Conservation (phyloP, 2,888 invertebrate species). For the Cosmia pyralina region DNA sequence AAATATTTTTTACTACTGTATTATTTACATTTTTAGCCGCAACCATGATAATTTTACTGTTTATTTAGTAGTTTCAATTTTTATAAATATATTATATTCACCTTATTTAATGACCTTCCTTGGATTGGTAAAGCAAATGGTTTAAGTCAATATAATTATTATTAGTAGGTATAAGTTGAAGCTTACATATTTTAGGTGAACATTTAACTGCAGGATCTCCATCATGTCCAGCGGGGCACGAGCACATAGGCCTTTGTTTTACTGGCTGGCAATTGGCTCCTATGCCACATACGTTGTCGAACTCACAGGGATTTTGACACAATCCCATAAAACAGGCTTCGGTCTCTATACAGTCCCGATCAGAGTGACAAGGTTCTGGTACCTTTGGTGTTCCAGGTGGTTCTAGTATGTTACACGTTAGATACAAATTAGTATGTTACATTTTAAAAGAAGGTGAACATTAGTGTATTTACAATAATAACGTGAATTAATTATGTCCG, state of each 20-base stretch:
- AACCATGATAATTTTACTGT: constrained; percentile 38
- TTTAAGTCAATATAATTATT: constrained; percentile 55
- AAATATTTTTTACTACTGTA: not conserved
- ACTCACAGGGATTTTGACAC: constrained; percentile 95
- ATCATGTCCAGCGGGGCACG: constrained; percentile 94
- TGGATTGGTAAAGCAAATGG: constrained; percentile 23
- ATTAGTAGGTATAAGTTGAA: constrained; percentile 72
- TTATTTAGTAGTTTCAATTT: constrained; percentile 15
- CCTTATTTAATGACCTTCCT: constrained; percentile 21
- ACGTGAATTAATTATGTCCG: constrained; percentile 43
- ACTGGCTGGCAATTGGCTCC: constrained; percentile 95
- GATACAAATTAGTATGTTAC: constrained; percentile 83
- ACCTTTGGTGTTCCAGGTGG: constrained; percentile 92
- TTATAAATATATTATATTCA: constrained; percentile 20
- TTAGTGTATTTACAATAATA: constrained; percentile 73
- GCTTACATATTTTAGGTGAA: constrained; percentile 95
- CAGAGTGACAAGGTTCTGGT: constrained; percentile 95
- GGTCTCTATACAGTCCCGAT: constrained; percentile 95
- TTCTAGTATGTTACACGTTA: constrained; percentile 91
- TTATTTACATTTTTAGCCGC: constrained; percentile 42
- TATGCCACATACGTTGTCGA: constrained; percentile 93
- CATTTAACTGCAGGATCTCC: constrained; percentile 96
- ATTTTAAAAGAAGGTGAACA: constrained; percentile 63
- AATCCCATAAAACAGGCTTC: constrained; percentile 95
- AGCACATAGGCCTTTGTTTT: constrained; percentile 95